These are phyloP conservation scores for Chrysolina americana DNA, from an alignment of 2,888 invertebrate species.

Conservation along the genomic window DNA sequence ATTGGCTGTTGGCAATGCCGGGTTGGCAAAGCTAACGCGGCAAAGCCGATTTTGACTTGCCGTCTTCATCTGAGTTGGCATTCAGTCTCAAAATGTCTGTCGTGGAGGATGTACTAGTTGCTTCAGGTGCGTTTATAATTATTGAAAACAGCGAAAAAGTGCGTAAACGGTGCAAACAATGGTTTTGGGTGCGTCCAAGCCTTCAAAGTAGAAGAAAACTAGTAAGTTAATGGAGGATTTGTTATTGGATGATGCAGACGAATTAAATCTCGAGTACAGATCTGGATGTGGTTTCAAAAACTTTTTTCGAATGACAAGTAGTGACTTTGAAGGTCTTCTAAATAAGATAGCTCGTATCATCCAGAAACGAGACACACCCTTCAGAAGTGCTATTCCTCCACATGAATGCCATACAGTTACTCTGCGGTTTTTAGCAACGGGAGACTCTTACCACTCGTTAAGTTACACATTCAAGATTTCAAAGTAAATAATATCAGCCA, in stretches of 20 bases:
- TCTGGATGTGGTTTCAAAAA: background rate
- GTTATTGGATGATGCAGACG: background rate
- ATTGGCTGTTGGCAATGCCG: too few species aligned
- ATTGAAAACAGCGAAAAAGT: background rate
- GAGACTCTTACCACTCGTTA: constrained; percentile 34
- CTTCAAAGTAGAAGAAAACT: background rate
- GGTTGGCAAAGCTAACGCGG: too few species aligned
- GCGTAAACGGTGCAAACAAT: background rate
- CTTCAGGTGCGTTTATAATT: background rate
- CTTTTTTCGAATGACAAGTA: background rate
- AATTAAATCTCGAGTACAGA: background rate
- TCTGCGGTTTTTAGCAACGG: constrained; percentile 33
- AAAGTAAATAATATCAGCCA: constrained; percentile 28
- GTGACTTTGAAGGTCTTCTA: constrained; percentile 21
- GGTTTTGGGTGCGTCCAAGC: background rate
- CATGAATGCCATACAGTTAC: constrained; percentile 33
- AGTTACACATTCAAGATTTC: constrained; percentile 36
- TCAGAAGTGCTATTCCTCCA: constrained; percentile 21
- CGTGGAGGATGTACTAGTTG: background rate
- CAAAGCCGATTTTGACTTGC: too few species aligned
- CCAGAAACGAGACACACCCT: constrained; percentile 14
- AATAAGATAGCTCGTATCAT: constrained; percentile 19
- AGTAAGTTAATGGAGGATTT: background rate
- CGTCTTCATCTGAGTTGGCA: too few species aligned
- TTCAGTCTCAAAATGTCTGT: too few species aligned